Conservation (phyloP, 2,113 vertebrate genomes). For the Xiphophorus maculatus region DNA sequence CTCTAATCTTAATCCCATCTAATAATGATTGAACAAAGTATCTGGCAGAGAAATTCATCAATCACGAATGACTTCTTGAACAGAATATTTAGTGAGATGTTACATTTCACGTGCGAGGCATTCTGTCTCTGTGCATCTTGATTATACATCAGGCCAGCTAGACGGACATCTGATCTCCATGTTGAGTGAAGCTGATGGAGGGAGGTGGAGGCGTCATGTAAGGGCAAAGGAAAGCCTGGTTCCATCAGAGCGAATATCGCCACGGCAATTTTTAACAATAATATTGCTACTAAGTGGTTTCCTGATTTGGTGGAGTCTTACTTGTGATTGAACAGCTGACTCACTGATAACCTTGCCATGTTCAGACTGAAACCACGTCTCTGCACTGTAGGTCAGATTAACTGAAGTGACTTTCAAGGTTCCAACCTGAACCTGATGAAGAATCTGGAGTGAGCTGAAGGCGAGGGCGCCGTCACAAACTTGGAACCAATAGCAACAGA, state of each 20-base stretch:
- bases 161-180: not conserved
- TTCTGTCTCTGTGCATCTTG: not conserved
- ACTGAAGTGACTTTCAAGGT: not conserved
- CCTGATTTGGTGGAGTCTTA: no score
- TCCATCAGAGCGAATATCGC: not conserved
- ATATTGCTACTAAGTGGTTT: no score
- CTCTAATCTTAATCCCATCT: no score
- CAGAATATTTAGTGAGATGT: not conserved
- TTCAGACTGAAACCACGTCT: not conserved
- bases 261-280: no score
- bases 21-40: no score
- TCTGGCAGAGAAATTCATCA: not conserved
- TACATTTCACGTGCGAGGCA: not conserved
- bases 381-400: not conserved
- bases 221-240: not conserved
- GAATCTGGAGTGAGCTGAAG: no score
- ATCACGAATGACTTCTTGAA: not conserved
- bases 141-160: no score
- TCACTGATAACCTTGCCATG: not conserved
- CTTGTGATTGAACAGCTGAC: not conserved
- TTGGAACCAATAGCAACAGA: no score
- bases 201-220: not conserved
- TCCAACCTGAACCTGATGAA: no score
- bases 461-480: no score
- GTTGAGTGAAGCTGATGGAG: not conserved